Evolutionary conservation across 2,113 vertebrate species (phyloP).

Genomic region (Corythaixoides concolor): DNA sequence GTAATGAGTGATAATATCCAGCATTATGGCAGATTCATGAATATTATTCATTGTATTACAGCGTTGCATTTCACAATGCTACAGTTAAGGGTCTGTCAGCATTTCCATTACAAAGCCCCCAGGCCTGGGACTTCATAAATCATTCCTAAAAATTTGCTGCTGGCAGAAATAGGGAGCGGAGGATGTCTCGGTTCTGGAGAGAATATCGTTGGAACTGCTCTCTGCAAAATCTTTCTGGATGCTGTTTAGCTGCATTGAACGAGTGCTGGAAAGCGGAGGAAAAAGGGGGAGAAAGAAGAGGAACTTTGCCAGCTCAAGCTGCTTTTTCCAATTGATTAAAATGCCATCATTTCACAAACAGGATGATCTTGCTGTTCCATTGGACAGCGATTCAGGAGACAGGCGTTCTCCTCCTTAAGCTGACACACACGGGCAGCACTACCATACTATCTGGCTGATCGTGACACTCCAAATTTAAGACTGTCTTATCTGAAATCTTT

Average conservation of each 20-base stretch:
- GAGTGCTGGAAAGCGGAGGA: neutral
- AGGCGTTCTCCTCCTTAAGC: neutral
- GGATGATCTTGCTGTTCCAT: neutral
- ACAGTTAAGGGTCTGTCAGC: constrained; percentile 43
- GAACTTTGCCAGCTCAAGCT: constrained; percentile 37
- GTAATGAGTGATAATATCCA: constrained; percentile 74
- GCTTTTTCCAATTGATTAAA: constrained; percentile 38
- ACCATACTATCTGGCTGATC: neutral
- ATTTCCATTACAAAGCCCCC: constrained; percentile 5
- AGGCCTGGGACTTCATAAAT: constrained; percentile 43
- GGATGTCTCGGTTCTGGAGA: neutral
- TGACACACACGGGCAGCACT: neutral
- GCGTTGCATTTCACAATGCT: neutral
- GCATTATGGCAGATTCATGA: constrained; percentile 48
- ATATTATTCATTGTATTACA: constrained; percentile 52
- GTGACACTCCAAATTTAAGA: neutral
- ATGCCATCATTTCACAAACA: constrained; percentile 39
- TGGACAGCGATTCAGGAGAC: neutral
- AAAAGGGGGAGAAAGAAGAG: neutral
- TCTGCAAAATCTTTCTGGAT: constrained; percentile 21
- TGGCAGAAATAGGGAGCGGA: neutral
- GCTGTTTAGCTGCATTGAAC: neutral
- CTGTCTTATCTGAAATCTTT: neutral
- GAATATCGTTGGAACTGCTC: neutral
- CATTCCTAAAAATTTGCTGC: constrained; percentile 22